phyloP scores from a whole-genome alignment of 2,888 invertebrate genomes.

The Morpho achilles region DNA sequence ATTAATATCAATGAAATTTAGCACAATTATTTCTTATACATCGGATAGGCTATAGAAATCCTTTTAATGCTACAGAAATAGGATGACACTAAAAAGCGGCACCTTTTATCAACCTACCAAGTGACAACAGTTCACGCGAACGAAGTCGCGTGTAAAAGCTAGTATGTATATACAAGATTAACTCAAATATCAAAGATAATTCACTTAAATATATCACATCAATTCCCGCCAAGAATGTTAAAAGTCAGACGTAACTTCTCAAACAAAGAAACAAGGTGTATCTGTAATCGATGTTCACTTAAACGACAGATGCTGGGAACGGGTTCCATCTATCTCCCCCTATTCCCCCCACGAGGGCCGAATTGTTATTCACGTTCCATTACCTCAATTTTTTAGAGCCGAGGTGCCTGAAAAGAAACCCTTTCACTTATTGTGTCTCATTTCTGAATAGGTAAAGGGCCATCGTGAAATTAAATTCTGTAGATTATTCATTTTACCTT shows the following conservation, averaged over 20 bases:
- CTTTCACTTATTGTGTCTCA: constrained; percentile 73
- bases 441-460: constrained; percentile 60
- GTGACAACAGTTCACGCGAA: too few species aligned
- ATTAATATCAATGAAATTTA: too few species aligned
- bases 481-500: constrained; percentile 52
- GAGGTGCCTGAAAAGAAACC: constrained; percentile 71
- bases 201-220: constrained; percentile 68
- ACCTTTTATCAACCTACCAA: too few species aligned
- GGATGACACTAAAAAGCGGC: too few species aligned
- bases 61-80: too few species aligned
- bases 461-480: constrained; percentile 65
- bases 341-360: constrained; percentile 42
- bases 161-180: too few species aligned
- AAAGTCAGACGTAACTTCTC: constrained; percentile 61
- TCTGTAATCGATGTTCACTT: constrained; percentile 75
- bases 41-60: too few species aligned
- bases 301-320: constrained; percentile 78
- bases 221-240: constrained; percentile 42
- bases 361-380: constrained; percentile 78
- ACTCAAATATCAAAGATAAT: too few species aligned
- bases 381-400: constrained; percentile 76
- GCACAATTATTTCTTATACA: too few species aligned
- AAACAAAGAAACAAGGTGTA: constrained; percentile 72
- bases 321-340: constrained; percentile 66
- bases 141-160: too few species aligned